Percentiles rank a stretch among this genome's conserved stretches.
These are phyloP conservation scores for Polypterus senegalus DNA, from an alignment of 2,113 vertebrate genomes.

Conservation along the genomic window DNA sequence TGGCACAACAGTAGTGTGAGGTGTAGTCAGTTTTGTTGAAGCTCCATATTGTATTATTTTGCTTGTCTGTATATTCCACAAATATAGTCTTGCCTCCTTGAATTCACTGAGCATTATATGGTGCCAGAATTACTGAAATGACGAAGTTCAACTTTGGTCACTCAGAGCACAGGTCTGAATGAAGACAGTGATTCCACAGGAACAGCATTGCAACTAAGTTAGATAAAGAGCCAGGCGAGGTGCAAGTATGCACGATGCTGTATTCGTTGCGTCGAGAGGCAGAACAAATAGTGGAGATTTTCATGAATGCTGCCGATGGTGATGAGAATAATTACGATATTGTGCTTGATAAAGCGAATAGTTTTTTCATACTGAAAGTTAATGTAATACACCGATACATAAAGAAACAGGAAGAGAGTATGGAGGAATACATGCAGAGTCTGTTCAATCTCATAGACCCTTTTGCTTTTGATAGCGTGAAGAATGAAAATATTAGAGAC, in stretches of 20 bases:
- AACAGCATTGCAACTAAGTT: background rate
- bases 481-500: slow-evolving; percentile 9
- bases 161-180: slow-evolving; percentile 9
- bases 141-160: slow-evolving; percentile 12
- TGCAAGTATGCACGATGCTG: slow-evolving; percentile 8
- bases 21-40: too few relatives aligned
- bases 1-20: too few relatives aligned
- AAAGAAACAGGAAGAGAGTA: background rate
- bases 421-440: slow-evolving; percentile 10
- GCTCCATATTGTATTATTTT: too few relatives aligned
- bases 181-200: slow-evolving; percentile 6
- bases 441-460: background rate
- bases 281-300: slow-evolving; percentile 14
- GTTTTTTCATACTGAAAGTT: slow-evolving; percentile 11
- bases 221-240: background rate
- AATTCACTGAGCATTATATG: background rate
- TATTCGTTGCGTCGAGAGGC: slow-evolving; percentile 11
- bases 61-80: too few relatives aligned
- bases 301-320: background rate
- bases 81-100: too few relatives aligned
- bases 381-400: slow-evolving; percentile 6
- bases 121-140: slow-evolving; percentile 15
- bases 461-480: slow-evolving; percentile 4
- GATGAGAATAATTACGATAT: slow-evolving; percentile 2
- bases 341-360: slow-evolving; percentile 10